Percentiles rank a stretch among this genome's conserved stretches.
Evolutionary conservation across 2,888 invertebrate genomes (phyloP).

Genomic region (Anoncus sp.): DNA sequence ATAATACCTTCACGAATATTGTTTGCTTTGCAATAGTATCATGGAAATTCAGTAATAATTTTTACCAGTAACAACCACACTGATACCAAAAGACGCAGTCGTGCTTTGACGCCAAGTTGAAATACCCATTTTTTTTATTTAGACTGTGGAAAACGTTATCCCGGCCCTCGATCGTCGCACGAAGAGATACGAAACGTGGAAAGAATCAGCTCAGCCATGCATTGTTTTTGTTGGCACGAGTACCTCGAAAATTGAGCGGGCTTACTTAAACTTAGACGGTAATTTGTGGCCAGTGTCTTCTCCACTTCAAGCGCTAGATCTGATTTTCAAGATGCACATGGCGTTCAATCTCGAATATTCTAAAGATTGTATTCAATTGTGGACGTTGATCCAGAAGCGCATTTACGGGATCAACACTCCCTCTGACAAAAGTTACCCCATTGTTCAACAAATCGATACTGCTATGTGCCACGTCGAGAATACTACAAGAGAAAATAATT

Average conservation of each 20-base stretch:
- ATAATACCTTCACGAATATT: too few species aligned
- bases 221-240: constrained; percentile 33
- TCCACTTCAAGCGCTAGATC: constrained; percentile 19
- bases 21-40: too few species aligned
- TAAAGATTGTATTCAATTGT: constrained; percentile 47
- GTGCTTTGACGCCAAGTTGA: too few species aligned
- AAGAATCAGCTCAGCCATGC: constrained; percentile 37
- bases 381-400: constrained; percentile 46
- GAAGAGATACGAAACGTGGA: constrained; percentile 33
- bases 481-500: too few species aligned
- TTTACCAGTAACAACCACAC: too few species aligned
- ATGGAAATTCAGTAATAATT: too few species aligned
- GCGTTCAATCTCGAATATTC: constrained; percentile 45
- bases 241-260: constrained; percentile 16
- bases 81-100: too few species aligned
- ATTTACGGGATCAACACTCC: constrained; percentile 22
- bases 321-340: constrained; percentile 42
- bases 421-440: not conserved
- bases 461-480: not conserved
- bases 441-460: not conserved
- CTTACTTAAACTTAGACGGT: constrained; percentile 40
- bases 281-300: constrained; percentile 37
- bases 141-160: constrained; percentile 13
- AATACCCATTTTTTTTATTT: not conserved
- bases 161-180: constrained; percentile 36